Evolutionary conservation across 2,797 vertebrate species (phyloP), one percentile per base, ranked within the genome.

Genomic region (Astyanax mexicanus): DNA sequence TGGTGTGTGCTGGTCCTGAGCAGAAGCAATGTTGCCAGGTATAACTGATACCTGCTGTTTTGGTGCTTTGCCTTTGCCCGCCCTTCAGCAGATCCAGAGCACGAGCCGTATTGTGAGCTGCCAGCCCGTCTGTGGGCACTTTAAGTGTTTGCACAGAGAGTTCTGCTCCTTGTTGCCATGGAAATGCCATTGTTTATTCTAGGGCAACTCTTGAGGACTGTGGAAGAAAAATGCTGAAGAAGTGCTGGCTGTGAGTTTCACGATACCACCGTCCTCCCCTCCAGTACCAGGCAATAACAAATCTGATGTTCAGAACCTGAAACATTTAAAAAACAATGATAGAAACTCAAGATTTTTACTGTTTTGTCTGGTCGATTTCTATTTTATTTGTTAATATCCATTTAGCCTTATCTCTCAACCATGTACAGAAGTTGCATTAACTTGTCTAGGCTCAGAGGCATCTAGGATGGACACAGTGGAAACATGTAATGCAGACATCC

Each of bases 171-270:
- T 72, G 88, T 92, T 87, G 85, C 75, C 88, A 90, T 89, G 89
- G 89, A 84, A 90, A 92, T 91, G 77, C 74, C 54, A 40, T 60
- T 91, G 90, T 92, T 91, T 89, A 88, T 82, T 78, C 78, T 80
- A 69, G 60, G 27, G 27, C 78, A 74, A 75, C 73, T 79, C 78
- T 86, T 74, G 77, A 83, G 61, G 73, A 57, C 77, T 80, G 23
- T 17, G 66, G 69, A 68, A 45, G 17, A 32, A 73, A 45, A 40
- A 29, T 66, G 66, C 60, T 58, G 1, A 15, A 65, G 40, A 37
- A 71, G 15, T 45, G 13, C 42, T 12, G 15, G 42, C 29, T 32
- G 29, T n/a, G 29, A 32, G 29, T 29, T 32, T 29, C 29, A 29
- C 29, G 29, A 32, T 32, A 32, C 29, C 29, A 32, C n/a, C n/a